A percentile compares a stretch with the other conserved stretches of the same genome.
phyloP scores from a whole-genome alignment of 2,888 invertebrate genomes.

The Rhamnusium bicolor region DNA sequence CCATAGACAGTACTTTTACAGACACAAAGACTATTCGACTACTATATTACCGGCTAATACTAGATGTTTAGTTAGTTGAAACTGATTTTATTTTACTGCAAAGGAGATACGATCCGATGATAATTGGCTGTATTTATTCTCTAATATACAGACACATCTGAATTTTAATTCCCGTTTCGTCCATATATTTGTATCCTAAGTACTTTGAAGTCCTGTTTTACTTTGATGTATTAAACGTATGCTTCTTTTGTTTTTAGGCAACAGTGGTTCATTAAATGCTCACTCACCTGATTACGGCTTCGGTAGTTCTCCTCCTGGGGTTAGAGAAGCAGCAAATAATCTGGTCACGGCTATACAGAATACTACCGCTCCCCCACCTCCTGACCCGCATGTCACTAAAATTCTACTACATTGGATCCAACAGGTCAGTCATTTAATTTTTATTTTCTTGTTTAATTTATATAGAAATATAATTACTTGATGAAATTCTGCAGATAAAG shows the following conservation, averaged over 20 bases:
- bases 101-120: no score
- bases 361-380: slow-evolving; percentile 76
- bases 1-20: no score
- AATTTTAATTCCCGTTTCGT: no score
- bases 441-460: background rate
- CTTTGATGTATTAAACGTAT: background rate
- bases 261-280: slow-evolving; percentile 65
- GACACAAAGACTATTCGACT: no score
- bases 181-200: background rate
- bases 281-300: slow-evolving; percentile 70
- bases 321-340: slow-evolving; percentile 78
- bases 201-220: background rate
- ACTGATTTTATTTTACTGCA: no score
- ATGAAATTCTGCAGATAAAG: no score
- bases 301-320: slow-evolving; percentile 66
- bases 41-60: no score
- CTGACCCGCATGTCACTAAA: slow-evolving; percentile 79
- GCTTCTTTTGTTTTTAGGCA: slow-evolving; percentile 58
- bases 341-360: slow-evolving; percentile 79
- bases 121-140: no score
- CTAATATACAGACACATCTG: no score
- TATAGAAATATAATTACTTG: no score
- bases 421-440: slow-evolving; percentile 61
- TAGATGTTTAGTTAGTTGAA: no score
- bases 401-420: slow-evolving; percentile 80